These are phyloP conservation scores for Argyresthia albistria DNA, from an alignment of 2,888 invertebrate genomes.

Conservation along the genomic window DNA sequence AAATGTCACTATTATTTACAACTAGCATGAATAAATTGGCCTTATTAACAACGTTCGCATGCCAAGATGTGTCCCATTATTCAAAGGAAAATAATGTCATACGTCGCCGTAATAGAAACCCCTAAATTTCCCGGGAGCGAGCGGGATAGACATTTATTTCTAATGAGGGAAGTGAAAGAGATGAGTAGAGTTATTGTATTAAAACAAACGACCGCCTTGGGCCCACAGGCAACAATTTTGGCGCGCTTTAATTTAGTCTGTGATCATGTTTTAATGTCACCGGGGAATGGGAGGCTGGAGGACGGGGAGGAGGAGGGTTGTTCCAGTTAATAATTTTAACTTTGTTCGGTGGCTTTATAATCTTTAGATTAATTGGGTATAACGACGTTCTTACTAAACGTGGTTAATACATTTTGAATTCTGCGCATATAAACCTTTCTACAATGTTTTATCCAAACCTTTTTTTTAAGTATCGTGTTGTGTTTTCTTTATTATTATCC, in stretches of 20 bases:
- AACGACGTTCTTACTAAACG: neutral
- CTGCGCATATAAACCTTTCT: no score
- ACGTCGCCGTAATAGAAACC: constrained; percentile 57
- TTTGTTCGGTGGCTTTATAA: constrained; percentile 20
- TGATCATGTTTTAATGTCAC: constrained; percentile 63
- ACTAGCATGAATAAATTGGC: no score
- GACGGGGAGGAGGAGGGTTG: constrained; percentile 36
- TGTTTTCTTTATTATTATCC: no score
- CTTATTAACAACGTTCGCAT: no score
- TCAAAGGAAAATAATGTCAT: no score
- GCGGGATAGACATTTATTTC: constrained; percentile 26
- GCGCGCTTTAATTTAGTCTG: constrained; percentile 70
- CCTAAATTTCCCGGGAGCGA: constrained; percentile 43
- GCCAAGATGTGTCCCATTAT: no score
- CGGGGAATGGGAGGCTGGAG: constrained; percentile 23
- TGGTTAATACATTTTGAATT: no score
- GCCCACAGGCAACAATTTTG: constrained; percentile 66
- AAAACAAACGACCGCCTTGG: constrained; percentile 71
- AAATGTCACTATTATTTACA: no score
- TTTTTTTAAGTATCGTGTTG: no score
- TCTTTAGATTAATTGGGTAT: neutral
- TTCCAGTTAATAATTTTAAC: constrained; percentile 50
- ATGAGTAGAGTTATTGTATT: constrained; percentile 63
- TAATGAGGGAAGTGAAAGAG: constrained; percentile 48
- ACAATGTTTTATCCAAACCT: no score